phyloP scores from a whole-genome alignment of 1,140 invertebrate genomes.

The Drosophila bifasciata region DNA sequence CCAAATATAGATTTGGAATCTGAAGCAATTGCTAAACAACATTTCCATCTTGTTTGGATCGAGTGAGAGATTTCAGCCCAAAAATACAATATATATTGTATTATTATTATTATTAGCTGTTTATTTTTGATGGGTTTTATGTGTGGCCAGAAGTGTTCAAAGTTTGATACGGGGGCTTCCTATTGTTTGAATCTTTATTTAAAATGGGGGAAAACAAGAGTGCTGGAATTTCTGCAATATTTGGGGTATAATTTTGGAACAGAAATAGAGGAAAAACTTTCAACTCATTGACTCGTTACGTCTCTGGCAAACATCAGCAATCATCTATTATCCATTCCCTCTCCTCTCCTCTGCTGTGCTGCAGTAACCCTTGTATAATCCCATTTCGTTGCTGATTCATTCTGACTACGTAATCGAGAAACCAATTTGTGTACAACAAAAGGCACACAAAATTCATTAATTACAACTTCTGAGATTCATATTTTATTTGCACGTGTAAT shows the following conservation, averaged over 20 bases:
- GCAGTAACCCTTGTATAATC: conserved; percentile 30
- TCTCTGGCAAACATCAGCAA: conserved; percentile 35
- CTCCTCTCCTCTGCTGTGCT: background rate
- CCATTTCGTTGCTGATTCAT: conserved; percentile 43
- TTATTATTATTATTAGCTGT: conserved; percentile 43
- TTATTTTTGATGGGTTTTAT: conserved; percentile 30
- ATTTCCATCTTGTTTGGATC: background rate
- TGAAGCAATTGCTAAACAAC: conserved; percentile 18
- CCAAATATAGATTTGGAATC: conserved; percentile 43
- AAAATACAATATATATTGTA: conserved; percentile 9
- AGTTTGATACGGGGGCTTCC: conserved; percentile 11
- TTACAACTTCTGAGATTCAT: conserved; percentile 55
- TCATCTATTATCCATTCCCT: background rate
- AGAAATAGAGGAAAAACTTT: conserved; percentile 14
- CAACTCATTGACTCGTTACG: conserved; percentile 8
- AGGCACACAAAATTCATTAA: conserved; percentile 46
- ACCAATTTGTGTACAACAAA: conserved; percentile 28
- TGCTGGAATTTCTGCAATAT: conserved; percentile 13
- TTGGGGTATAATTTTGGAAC: background rate
- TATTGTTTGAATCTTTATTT: conserved; percentile 10
- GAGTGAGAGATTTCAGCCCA: conserved; percentile 9
- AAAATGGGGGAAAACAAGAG: conserved; percentile 2
- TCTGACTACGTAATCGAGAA: conserved; percentile 41
- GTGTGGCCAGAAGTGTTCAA: background rate
- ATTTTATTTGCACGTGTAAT: conserved; percentile 65